Evolutionary conservation across 2,797 vertebrate genomes (phyloP), one percentile per base, ranked within the genome.

Genomic region (Pseudochaenichthys georgianus): DNA sequence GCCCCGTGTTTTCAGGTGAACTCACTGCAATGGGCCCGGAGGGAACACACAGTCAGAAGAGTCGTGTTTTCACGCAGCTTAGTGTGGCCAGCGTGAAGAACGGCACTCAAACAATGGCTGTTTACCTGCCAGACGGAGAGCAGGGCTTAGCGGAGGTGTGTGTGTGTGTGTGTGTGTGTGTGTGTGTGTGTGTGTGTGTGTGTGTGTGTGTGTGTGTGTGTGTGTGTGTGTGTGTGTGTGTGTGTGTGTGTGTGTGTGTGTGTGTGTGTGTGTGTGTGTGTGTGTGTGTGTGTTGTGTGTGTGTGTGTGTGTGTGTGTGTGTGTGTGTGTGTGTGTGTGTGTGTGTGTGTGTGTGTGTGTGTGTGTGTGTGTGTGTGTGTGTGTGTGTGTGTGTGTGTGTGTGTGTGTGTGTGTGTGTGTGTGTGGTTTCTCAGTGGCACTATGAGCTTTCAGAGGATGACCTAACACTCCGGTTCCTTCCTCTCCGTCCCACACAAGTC

Each of bases 401-500:
- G 61, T 59, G 50, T 77, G 59, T 64, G 63, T 74, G 61, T 54
- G 70, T n/a, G 42, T 28, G 58, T 84, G 70, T 75, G 69, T 73
- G 73, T 76, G 58, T 63, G 23, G 73, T 52, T 66, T 87, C 82
- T 83, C 82, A 73, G 82, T 87, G 86, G 80, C 81, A 83, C 83
- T 84, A 75, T 82, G 81, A 88, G 84, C 83, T 78, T 53, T 77
- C 82, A 88, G 88, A 92, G 83, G 89, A 90, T 87, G 89, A 91
- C 89, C 84, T 91, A 85, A 91, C 84, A 67, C 85, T 80, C 75
- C 31, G 70, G 85, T 90, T 92, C 88, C 92, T 93, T 92, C 88
- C 90, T 90, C 83, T 77, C 55, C 34, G 66, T 78, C 84, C 83
- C 74, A 76, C 81, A 75, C 81, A 74, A 80, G 82, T 70, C 84